phyloP scores from a whole-genome alignment of 1,140 invertebrate genomes.

The Brachionus sp. region DNA sequence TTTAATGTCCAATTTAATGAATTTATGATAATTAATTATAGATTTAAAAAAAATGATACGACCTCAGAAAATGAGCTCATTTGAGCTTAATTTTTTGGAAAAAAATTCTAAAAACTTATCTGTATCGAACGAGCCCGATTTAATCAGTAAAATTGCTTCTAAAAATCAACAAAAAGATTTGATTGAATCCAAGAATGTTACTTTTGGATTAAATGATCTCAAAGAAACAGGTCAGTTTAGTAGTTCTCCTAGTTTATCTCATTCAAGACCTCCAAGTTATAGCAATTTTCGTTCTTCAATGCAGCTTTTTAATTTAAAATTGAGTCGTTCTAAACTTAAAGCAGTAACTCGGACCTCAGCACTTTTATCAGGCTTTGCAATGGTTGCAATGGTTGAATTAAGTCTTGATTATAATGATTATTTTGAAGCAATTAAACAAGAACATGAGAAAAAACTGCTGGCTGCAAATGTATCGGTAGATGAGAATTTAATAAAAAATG shows the following conservation, averaged over 20 bases:
- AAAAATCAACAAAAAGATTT: not conserved
- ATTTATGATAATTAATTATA: not conserved
- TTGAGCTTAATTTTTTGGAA: constrained; percentile 29
- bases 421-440: constrained; percentile 28
- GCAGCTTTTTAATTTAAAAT: constrained; percentile 39
- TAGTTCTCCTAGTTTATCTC: not conserved
- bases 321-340: constrained; percentile 48
- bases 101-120: not conserved
- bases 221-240: not conserved
- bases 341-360: constrained; percentile 48
- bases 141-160: not conserved
- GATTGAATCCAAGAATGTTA: not conserved
- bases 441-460: constrained; percentile 4
- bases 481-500: not conserved
- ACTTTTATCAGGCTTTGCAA: constrained; percentile 48
- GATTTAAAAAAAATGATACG: not conserved
- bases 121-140: not conserved
- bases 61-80: constrained; percentile 31
- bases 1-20: not conserved
- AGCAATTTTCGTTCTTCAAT: not conserved
- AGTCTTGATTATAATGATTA: constrained; percentile 21
- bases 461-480: not conserved
- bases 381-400: constrained; percentile 47
- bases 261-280: not conserved
- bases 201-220: not conserved